Conservation (phyloP, 2,797 vertebrate species). For the Aratinga solstitialis region DNA sequence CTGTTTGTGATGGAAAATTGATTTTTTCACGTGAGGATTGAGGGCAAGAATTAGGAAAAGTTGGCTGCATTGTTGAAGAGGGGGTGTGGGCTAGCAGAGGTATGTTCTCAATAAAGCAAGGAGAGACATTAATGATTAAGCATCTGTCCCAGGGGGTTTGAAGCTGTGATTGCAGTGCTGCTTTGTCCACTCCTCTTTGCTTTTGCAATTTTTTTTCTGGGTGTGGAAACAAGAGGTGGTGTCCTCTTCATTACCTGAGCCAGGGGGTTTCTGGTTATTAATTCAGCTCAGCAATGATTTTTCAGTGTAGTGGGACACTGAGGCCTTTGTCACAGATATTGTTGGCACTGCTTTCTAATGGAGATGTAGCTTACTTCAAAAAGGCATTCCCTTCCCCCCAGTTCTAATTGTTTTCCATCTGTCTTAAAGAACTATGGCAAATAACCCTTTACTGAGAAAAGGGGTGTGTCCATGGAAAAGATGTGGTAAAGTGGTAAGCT, state of each 20-base stretch:
- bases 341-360: neutral
- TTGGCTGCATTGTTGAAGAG: neutral
- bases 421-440: neutral
- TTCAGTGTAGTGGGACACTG: neutral
- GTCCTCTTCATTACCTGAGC: neutral
- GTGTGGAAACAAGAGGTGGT: neutral
- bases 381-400: accelerated
- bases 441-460: neutral
- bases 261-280: neutral
- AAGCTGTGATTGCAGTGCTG: neutral
- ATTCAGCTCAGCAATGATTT: neutral
- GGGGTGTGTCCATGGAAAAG: neutral
- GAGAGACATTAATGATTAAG: neutral
- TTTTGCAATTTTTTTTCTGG: neutral
- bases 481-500: neutral
- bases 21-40: neutral
- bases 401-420: neutral
- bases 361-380: neutral
- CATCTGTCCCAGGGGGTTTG: neutral
- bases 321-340: neutral
- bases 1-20: neutral
- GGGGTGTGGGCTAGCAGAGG: neutral
- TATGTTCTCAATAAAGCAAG: neutral
- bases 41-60: neutral
- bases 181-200: neutral